Base-by-base conservation (phyloP, 2,888 invertebrate genomes). In the Cataglyphis altisquamis region DNA sequence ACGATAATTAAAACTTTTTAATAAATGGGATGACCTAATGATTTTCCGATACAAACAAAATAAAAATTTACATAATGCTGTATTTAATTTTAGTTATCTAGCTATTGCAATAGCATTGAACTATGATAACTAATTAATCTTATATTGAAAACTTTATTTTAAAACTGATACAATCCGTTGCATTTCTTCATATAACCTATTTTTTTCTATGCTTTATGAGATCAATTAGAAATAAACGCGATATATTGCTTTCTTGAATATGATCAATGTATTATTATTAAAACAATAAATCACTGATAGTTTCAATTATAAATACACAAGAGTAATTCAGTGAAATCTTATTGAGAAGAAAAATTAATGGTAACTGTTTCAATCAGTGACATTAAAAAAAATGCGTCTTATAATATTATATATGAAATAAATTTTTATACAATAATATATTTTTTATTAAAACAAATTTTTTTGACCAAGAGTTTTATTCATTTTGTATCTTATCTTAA, bases 1-100 rank as follows among this genome's bases (percentile, higher is more conserved):
- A 36, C 21, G 66, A 75, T 77, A 77, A 68, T 77, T 77, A 25
- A 68, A 68, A 36, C 48, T 55, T n/a, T n/a, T 18, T 52, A 52
- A 66, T 36, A 52, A 77, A 77, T 36, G 67, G 15, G 3, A 15
- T 1, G 3, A 25, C 67, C 39, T 67, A 77, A 77, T 77, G 48
- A 39, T 68, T 77, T 67, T 77, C 48, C 41, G 29, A 41, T 68
- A 52, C 3, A 48, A 67, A 67, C 15, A 57, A 68, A 68, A 67
- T 77, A 41, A 57, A 67, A 41, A 64, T 12, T 75, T 64, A 36
- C 21, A 75, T 64, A 39, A 64, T 25, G 18, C 25, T 12, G 15
- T n/a, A 21, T 63, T 63, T 36, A 36, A 36, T 6, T 36, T 36
- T 36, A 36, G 36, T 36, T 36, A 63, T 74, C 32, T 74, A 48